phyloP scores from a whole-genome alignment of 2,113 vertebrate genomes.

The Sinocyclocheilus maitianheensis region DNA sequence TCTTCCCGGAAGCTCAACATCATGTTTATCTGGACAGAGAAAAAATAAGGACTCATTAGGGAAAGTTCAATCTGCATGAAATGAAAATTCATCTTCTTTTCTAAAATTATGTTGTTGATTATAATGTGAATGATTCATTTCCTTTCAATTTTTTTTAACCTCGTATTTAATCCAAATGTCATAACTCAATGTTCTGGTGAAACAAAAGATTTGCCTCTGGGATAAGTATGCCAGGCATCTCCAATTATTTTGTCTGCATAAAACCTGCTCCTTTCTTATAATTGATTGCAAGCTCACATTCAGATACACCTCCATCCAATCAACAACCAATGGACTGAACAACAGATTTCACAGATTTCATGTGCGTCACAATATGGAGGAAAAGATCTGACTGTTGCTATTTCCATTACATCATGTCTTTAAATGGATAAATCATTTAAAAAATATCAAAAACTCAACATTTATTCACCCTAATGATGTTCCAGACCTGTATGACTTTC shows the following conservation, averaged over 20 bases:
- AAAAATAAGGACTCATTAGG: background rate
- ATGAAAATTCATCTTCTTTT: background rate
- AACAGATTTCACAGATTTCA: background rate
- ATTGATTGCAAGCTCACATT: background rate
- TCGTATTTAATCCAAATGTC: background rate
- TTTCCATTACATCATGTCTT: background rate
- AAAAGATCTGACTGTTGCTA: background rate
- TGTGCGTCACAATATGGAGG: background rate
- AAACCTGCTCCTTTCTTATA: background rate
- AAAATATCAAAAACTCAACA: background rate
- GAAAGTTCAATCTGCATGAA: background rate
- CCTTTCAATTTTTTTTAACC: background rate
- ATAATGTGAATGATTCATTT: background rate
- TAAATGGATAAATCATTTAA: background rate
- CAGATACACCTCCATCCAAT: background rate
- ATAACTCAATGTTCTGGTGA: background rate
- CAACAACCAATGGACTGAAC: background rate
- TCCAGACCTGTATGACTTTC: background rate
- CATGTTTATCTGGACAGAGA: conserved; percentile 84
- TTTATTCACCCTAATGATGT: background rate
- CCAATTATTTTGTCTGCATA: background rate
- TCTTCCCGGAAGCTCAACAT: conserved; percentile 89
- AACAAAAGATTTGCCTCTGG: background rate
- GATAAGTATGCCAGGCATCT: background rate
- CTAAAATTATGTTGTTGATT: background rate